Conservation (phyloP, 2,888 invertebrate genomes). For the Scaptomyza parva region DNA sequence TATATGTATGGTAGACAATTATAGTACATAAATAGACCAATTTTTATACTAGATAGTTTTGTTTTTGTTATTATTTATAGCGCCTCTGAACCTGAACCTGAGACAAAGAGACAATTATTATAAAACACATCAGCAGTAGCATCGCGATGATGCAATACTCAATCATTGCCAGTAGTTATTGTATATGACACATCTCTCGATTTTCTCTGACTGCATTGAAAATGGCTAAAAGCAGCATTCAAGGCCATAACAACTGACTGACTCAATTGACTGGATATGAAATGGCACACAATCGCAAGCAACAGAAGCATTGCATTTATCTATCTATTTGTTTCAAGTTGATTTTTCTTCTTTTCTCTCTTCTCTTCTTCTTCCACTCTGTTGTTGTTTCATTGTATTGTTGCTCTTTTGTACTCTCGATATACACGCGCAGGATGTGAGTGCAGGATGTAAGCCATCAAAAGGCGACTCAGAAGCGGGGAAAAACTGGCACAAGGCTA, state of each 20-base stretch:
- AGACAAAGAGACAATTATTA: conserved; percentile 4
- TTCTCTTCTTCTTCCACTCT: too few relatives aligned
- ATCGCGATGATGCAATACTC: conserved; percentile 52
- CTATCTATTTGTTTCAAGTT: neutral
- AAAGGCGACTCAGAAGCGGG: conserved; percentile 1
- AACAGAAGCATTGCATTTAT: conserved; percentile 26
- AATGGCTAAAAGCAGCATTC: conserved; percentile 61
- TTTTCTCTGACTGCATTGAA: conserved; percentile 44
- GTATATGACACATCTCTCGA: conserved; percentile 62
- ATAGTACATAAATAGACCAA: conserved; percentile 6
- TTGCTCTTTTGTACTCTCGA: conserved; percentile 33
- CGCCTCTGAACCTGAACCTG: conserved; percentile 46
- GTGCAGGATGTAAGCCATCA: conserved; percentile 38
- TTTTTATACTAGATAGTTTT: conserved; percentile 31
- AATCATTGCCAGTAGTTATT: conserved; percentile 32
- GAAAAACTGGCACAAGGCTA: conserved; percentile 58
- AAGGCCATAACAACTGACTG: conserved; percentile 47
- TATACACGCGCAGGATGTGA: conserved; percentile 38
- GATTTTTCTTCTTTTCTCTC: neutral
- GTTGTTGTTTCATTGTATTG: too few relatives aligned
- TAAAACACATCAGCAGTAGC: conserved; percentile 7
- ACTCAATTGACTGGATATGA: conserved; percentile 40
- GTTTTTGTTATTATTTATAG: conserved; percentile 56
- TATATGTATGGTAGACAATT: neutral
- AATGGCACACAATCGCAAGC: conserved; percentile 22